Evolutionary conservation across 2,888 invertebrate genomes (phyloP), one percentile per base, ranked within the genome.

Genomic region (Orthosia gracilis): DNA sequence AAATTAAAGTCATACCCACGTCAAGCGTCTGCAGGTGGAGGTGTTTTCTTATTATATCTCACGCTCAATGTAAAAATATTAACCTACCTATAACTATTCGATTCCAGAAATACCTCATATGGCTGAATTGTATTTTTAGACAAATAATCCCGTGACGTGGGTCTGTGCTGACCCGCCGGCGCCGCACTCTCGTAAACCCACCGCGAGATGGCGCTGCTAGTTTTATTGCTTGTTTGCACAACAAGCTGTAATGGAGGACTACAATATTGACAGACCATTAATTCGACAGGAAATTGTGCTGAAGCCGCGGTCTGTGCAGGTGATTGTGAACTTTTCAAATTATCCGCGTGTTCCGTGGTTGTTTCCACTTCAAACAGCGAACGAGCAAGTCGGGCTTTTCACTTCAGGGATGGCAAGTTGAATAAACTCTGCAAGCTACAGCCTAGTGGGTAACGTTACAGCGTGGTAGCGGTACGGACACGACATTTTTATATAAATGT

Each of bases 281-380:
- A 95, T 96, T 96, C 95, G 92, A 89, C 92, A 96, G 95, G 94
- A 96, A 95, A 96, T 95, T 95, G 96, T 94, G 95, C 96, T 95
- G 96, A 94, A 94, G 90, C 91, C 90, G 94, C 93, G 91, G 88
- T 91, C 90, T 88, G 87, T 91, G 91, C 93, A 95, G 95, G 96
- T 95, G 95, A 95, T 96, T 95, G 95, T 94, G 95, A 96, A 96
- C 95, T 96, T 96, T 96, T 95, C 95, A 95, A 96, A 96, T 96
- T 95, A 96, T 93, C 95, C 89, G 93, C 94, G 92, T 94, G 94
- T 89, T 92, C 88, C 87, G 92, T 85, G 93, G 91, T 92, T 93
- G 94, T 95, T 95, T 94, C 91, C 90, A 91, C 92, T 92, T 90
- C 91, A 91, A 94, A 94, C 91, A 91, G 90, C 91, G 87, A 82